These are phyloP conservation scores for Pentalonia nigronervosa DNA, from an alignment of 1,140 invertebrate species.

Conservation along the genomic window DNA sequence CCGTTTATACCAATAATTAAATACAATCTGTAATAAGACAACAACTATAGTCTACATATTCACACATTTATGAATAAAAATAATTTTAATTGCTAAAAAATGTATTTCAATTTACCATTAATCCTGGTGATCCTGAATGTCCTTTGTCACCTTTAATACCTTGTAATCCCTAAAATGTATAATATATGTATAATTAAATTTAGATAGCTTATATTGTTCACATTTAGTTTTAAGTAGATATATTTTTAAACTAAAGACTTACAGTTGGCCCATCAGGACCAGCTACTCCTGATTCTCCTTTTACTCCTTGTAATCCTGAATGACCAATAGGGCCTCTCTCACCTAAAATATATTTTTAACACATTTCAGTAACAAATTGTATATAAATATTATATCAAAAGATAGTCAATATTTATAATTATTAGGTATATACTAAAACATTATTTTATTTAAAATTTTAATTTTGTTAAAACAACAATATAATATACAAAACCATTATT, in stretches of 20 bases:
- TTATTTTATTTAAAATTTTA: neutral
- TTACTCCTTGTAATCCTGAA: slow-evolving; percentile 74
- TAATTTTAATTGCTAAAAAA: neutral
- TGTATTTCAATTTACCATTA: slow-evolving; percentile 66
- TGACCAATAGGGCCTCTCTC: slow-evolving; percentile 70
- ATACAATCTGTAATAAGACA: too few relatives aligned
- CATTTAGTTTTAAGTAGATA: neutral
- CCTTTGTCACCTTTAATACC: slow-evolving; percentile 78
- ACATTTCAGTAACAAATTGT: neutral
- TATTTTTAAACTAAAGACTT: neutral
- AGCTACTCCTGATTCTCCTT: slow-evolving; percentile 74
- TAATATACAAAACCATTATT: neutral
- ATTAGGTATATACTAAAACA: neutral
- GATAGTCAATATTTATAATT: neutral
- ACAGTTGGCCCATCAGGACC: slow-evolving; percentile 73
- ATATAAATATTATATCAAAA: neutral
- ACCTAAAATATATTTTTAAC: slow-evolving; percentile 14
- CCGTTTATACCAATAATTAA: too few relatives aligned
- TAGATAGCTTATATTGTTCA: neutral
- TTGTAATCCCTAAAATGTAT: slow-evolving; percentile 69
- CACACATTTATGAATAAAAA: neutral
- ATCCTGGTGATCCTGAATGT: slow-evolving; percentile 74
- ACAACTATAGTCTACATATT: neutral
- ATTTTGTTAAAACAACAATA: neutral
- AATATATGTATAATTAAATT: slow-evolving; percentile 15